A percentile compares a stretch with the other conserved stretches of the same genome.
phyloP scores from a whole-genome alignment of 1,140 invertebrate species.

The Hylyphantes graminicola region DNA sequence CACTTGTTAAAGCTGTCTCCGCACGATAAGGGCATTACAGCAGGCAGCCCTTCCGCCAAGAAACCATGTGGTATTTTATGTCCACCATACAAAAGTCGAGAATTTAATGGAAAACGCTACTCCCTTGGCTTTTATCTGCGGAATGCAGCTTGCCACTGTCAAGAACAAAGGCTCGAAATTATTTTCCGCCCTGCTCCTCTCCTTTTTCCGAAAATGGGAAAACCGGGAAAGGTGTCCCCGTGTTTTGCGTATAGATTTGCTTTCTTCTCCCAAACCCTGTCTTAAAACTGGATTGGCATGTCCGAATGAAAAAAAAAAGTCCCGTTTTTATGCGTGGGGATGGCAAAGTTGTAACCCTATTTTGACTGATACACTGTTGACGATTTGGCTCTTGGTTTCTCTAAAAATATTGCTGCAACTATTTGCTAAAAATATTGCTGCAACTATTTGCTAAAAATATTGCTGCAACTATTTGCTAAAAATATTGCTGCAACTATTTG shows the following conservation, averaged over 20 bases:
- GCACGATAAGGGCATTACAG: slow-evolving; percentile 29
- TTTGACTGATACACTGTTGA: too few relatives aligned
- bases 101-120: slow-evolving; percentile 44
- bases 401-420: too few relatives aligned
- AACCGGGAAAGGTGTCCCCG: background rate
- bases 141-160: slow-evolving; percentile 54
- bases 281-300: slow-evolving; percentile 40
- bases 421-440: too few relatives aligned
- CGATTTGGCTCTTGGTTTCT: too few relatives aligned
- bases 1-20: background rate
- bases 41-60: background rate
- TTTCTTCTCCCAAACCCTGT: background rate
- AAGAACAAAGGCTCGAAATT: slow-evolving; percentile 46
- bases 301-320: slow-evolving; percentile 37
- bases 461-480: too few relatives aligned
- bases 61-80: background rate
- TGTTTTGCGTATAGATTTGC: slow-evolving; percentile 33
- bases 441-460: too few relatives aligned
- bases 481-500: too few relatives aligned
- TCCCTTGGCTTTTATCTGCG: slow-evolving; percentile 42
- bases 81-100: slow-evolving; percentile 14
- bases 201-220: slow-evolving; percentile 23
- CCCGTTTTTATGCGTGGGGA: background rate
- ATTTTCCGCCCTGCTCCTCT: slow-evolving; percentile 33
- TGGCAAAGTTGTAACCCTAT: too few relatives aligned